A percentile compares a stretch with the other conserved stretches of the same genome.
Evolutionary conservation across 2,797 vertebrate species (phyloP).

Genomic region (Pangasius larnaudii): DNA sequence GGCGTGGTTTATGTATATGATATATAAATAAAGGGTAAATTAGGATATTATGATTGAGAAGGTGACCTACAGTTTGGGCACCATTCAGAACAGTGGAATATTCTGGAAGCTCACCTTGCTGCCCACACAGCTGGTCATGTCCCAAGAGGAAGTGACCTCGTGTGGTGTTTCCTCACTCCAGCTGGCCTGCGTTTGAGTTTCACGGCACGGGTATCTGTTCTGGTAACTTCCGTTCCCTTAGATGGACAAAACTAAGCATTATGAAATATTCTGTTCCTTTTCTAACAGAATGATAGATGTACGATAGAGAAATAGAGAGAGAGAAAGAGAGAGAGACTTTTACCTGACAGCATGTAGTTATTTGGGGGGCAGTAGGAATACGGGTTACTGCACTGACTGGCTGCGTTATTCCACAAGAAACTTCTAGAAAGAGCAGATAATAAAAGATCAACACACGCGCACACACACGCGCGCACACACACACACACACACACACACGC

Average conservation of each 20-base stretch:
- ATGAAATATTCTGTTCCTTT: neutral
- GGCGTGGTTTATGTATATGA: neutral
- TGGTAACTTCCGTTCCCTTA: slow-evolving; percentile 87
- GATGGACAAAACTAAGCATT: neutral
- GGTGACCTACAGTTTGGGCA: neutral
- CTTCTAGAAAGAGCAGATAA: slow-evolving; percentile 53
- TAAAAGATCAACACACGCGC: neutral
- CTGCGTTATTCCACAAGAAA: slow-evolving; percentile 76
- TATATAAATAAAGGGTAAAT: neutral
- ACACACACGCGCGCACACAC: neutral
- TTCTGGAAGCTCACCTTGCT: slow-evolving; percentile 72
- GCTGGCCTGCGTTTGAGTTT: slow-evolving; percentile 75
- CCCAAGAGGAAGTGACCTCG: slow-evolving; percentile 81
- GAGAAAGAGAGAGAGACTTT: neutral
- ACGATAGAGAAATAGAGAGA: neutral
- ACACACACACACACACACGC: neutral
- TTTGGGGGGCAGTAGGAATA: slow-evolving; percentile 70
- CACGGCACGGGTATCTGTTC: slow-evolving; percentile 79
- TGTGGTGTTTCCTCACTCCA: slow-evolving; percentile 77
- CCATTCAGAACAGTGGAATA: neutral
- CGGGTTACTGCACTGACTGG: slow-evolving; percentile 71
- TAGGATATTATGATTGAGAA: neutral
- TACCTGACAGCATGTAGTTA: slow-evolving; percentile 60
- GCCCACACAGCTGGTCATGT: slow-evolving; percentile 81
- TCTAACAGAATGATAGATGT: neutral